Evolutionary conservation across 2,888 invertebrate genomes (phyloP).

Genomic region (Ariolimax columbianus): DNA sequence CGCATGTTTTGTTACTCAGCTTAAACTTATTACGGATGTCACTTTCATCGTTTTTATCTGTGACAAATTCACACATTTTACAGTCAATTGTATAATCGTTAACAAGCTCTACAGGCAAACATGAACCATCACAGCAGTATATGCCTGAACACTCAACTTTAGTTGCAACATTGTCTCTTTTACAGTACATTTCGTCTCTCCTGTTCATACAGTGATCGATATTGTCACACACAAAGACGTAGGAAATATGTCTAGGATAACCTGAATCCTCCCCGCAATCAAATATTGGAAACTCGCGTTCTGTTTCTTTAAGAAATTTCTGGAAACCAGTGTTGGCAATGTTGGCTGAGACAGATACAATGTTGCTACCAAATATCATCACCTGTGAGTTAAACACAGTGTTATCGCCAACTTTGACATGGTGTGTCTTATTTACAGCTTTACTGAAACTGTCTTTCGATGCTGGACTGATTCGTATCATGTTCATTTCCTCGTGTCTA

Average conservation of each 20-base stretch:
- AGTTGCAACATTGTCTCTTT: background rate
- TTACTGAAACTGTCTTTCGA: no score
- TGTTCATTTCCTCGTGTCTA: no score
- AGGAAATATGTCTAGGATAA: background rate
- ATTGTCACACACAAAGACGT: background rate
- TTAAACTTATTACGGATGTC: no score
- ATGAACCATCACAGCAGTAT: background rate
- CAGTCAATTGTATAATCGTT: constrained; percentile 5
- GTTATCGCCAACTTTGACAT: no score
- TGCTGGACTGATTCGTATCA: no score
- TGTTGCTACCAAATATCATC: no score
- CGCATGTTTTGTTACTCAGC: background rate
- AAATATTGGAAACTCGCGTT: background rate
- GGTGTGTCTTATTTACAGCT: no score
- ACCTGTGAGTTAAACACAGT: no score
- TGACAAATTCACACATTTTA: background rate
- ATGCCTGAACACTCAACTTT: background rate
- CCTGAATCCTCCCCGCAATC: background rate
- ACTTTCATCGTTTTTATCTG: background rate
- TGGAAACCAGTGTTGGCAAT: no score
- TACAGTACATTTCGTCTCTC: background rate
- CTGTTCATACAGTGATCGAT: background rate
- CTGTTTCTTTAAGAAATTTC: no score
- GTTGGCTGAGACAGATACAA: no score
- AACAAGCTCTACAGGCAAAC: background rate